Evolutionary conservation across 2,888 invertebrate species (phyloP).

Genomic region (Hydraecia micacea): DNA sequence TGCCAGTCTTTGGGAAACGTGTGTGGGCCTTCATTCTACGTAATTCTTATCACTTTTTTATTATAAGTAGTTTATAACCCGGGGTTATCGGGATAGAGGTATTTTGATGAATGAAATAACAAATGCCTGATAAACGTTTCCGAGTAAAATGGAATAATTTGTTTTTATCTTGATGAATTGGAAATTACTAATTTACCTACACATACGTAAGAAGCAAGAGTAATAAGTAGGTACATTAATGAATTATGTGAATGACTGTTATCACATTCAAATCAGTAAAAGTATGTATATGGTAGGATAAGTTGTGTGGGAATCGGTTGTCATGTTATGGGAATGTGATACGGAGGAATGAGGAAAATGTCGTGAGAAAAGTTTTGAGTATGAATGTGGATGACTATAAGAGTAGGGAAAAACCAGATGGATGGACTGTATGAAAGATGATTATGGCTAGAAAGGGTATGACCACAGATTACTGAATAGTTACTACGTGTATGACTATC

Average conservation of each 20-base stretch:
- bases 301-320: background rate
- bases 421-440: background rate
- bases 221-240: background rate
- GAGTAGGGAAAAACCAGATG: background rate
- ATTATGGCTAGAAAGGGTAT: background rate
- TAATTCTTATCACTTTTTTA: background rate
- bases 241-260: background rate
- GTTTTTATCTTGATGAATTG: background rate
- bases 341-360: background rate
- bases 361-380: background rate
- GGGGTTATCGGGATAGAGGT: conserved; percentile 32
- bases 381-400: background rate
- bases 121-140: conserved; percentile 19
- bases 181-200: conserved; percentile 3
- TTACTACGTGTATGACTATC: too few relatives aligned
- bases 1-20: background rate
- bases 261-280: background rate
- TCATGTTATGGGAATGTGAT: too few relatives aligned
- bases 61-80: conserved; percentile 1
- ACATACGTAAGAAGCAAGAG: background rate
- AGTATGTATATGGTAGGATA: background rate
- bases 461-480: too few relatives aligned
- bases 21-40: background rate
- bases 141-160: background rate
- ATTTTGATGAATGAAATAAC: conserved; percentile 2